A percentile compares a stretch with the other conserved stretches of the same genome.
phyloP scores from a whole-genome alignment of 1,140 invertebrate species.

The Triops longicaudatus region DNA sequence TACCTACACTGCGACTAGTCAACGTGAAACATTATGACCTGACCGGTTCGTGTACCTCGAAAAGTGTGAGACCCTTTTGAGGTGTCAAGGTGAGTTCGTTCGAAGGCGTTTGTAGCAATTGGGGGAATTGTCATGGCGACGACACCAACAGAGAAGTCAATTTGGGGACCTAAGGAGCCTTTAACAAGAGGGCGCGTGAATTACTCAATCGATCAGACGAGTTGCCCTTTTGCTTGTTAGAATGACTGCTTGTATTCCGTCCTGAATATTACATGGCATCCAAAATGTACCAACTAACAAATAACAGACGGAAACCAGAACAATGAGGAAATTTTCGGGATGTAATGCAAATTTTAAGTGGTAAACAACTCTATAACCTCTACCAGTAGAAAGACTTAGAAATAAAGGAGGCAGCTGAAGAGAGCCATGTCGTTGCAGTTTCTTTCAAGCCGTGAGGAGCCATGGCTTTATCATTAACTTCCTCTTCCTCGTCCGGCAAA shows the following conservation, averaged over 20 bases:
- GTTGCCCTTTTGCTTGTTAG: neutral
- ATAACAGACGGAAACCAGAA: slow-evolving; percentile 7
- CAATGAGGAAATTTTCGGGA: neutral
- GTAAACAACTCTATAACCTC: slow-evolving; percentile 21
- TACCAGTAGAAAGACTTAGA: slow-evolving; percentile 35
- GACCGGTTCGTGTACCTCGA: neutral
- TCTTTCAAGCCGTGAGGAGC: slow-evolving; percentile 32
- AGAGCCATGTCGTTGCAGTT: slow-evolving; percentile 31
- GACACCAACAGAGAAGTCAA: neutral
- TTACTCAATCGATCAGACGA: neutral
- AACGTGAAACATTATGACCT: neutral
- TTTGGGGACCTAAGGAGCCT: neutral
- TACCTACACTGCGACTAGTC: neutral
- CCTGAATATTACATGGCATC: neutral
- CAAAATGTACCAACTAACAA: neutral
- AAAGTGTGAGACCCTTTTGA: neutral
- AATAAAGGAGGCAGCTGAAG: slow-evolving; percentile 31
- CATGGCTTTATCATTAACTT: slow-evolving; percentile 30
- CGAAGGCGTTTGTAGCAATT: slow-evolving; percentile 11
- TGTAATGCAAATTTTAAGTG: neutral
- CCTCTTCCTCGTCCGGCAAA: slow-evolving; percentile 32
- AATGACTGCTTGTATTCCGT: slow-evolving; percentile 15
- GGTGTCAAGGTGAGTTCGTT: neutral
- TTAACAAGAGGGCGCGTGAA: neutral
- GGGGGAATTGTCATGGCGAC: neutral